Evolutionary conservation across 2,797 vertebrate genomes (phyloP).

Genomic region (Gobio occitaniae): DNA sequence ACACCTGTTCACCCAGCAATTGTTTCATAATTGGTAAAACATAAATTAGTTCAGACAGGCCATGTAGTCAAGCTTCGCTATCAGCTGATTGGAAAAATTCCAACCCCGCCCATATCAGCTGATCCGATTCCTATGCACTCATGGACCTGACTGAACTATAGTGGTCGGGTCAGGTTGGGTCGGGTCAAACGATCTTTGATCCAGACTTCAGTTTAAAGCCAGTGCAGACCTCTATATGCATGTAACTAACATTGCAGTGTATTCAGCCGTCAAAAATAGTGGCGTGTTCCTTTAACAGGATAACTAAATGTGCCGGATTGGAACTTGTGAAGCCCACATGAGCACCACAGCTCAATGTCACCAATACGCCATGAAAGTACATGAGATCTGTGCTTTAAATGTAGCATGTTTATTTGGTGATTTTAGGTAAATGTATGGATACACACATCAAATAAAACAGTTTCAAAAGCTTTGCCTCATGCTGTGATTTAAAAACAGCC

Average conservation of each 20-base stretch:
- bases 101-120: too few relatives aligned
- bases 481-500: constrained; percentile 17
- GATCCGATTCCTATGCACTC: too few relatives aligned
- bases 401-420: constrained; percentile 2
- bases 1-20: too few relatives aligned
- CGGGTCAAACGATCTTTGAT: neutral
- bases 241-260: neutral
- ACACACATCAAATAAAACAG: neutral
- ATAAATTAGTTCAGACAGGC: too few relatives aligned
- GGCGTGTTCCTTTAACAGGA: neutral
- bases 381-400: neutral
- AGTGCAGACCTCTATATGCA: neutral
- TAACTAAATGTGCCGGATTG: neutral
- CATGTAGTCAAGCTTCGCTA: too few relatives aligned
- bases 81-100: too few relatives aligned
- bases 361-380: neutral
- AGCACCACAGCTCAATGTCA: neutral
- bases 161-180: neutral
- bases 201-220: neutral
- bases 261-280: neutral
- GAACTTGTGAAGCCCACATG: neutral
- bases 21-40: too few relatives aligned
- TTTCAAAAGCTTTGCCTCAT: neutral
- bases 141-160: neutral
- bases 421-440: neutral